Conservation (phyloP, 2,113 vertebrate species). For the Zosterops lateralis region DNA sequence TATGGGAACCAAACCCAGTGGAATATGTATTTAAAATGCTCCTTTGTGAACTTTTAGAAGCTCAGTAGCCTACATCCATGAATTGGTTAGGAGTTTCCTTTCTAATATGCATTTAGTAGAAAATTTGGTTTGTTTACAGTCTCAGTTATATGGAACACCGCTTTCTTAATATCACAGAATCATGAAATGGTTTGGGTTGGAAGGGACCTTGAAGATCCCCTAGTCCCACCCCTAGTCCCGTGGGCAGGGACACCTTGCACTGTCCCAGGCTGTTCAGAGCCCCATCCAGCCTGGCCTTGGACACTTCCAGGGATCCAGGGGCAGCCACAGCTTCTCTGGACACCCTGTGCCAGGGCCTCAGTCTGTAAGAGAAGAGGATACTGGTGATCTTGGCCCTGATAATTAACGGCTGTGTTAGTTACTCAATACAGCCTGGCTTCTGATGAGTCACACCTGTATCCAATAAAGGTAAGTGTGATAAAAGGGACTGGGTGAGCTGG, state of each 20-base stretch:
- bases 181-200: neutral
- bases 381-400: no score
- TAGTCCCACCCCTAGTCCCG: neutral
- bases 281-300: neutral
- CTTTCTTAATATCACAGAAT: neutral
- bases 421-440: no score
- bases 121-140: neutral
- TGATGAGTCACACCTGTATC: no score
- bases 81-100: neutral
- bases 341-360: no score
- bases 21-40: neutral
- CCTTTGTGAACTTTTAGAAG: neutral
- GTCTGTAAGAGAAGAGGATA: no score
- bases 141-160: neutral
- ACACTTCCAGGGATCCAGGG: neutral
- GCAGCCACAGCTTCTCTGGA: neutral
- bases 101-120: neutral
- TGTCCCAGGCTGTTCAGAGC: neutral
- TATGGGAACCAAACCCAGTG: neutral
- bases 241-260: neutral
- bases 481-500: neutral
- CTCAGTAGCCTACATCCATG: neutral
- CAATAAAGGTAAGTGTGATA: neutral
- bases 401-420: no score
- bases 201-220: neutral